Evolutionary conservation across 2,113 vertebrate genomes (phyloP), one percentile per base, ranked within the genome.

Genomic region (Pelecanoides urinatrix): DNA sequence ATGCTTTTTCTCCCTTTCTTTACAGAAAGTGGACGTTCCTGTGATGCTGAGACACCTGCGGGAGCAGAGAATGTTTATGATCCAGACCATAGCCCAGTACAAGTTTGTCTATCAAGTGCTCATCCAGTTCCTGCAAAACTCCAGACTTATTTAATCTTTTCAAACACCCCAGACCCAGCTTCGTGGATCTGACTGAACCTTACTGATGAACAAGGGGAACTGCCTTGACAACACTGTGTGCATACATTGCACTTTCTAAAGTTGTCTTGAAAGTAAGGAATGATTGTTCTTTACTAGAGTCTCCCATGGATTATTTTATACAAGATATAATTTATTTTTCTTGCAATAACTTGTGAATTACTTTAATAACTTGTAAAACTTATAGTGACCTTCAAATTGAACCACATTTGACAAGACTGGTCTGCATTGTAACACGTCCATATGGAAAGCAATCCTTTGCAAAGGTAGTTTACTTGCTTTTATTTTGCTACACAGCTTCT

Each of bases 91-190:
- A 72, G 98, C 99, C 23, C 99, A 99, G 95, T 99, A 99, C 97
- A 99, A 98, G 97, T 99, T 99, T 74, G 99, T 99, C 97, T 99
- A 99, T 95, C 99, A 99, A 96, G 99, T 99, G 87, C 99, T 99
- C 94, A 99, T 99, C 97, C 98, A 99, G 96, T 99, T 99, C 93
- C 98, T 99, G 38, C 99, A 99, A 86, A 99, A 99, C 97, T 99
- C 99, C 15, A 98, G 99, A 92, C 99, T 99, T 96, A 99, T 99
- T 96, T 99, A 97, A 98, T 88, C 27, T 83, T 86, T 88, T 92
- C 23, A 61, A 73, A 5, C 68, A 58, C 34, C 36, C 67, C 91
- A 66, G 83, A 75, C 63, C 36, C 92, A 53, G 18, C 55, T 74
- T 74, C 89, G 78, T 74, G 94, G 92, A 78, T 91, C 61, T 94